phyloP scores from a whole-genome alignment of 2,113 vertebrate species.

The Lagenorhynchus albirostris region DNA sequence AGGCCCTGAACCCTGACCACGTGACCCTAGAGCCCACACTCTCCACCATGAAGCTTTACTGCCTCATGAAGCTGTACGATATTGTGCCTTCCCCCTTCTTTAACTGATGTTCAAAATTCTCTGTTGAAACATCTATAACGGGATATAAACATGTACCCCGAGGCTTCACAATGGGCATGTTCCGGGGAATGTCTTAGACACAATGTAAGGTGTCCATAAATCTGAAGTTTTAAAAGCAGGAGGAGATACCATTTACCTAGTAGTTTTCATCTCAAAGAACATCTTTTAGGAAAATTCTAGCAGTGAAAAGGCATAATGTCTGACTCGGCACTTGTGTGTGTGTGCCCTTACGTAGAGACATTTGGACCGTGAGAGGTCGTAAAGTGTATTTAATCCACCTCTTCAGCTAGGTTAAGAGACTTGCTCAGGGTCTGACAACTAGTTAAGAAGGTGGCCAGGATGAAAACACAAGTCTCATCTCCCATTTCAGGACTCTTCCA shows the following conservation, averaged over 20 bases:
- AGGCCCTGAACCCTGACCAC: not conserved
- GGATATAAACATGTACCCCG: not conserved
- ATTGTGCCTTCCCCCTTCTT: not conserved
- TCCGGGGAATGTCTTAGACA: not conserved
- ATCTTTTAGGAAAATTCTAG: not conserved
- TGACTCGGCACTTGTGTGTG: not conserved
- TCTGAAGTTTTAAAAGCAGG: not conserved
- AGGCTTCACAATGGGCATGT: slow-evolving; percentile 19
- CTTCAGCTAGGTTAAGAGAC: not conserved
- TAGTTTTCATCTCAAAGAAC: not conserved
- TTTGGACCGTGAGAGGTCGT: not conserved
- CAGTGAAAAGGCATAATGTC: not conserved
- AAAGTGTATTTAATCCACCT: not conserved
- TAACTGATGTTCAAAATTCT: not conserved
- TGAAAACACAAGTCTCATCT: not conserved
- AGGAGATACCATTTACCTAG: not conserved
- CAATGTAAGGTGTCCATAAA: not conserved
- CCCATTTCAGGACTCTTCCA: not conserved
- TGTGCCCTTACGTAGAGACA: not conserved
- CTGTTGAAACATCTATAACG: slow-evolving; percentile 1
- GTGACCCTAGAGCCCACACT: not conserved
- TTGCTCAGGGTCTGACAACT: not conserved
- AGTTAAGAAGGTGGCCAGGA: not conserved
- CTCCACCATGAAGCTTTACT: not conserved
- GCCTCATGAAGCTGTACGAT: not conserved